Percentiles rank a stretch among this genome's conserved stretches.
Conservation (phyloP, 2,888 invertebrate species). For the Automeris io region DNA sequence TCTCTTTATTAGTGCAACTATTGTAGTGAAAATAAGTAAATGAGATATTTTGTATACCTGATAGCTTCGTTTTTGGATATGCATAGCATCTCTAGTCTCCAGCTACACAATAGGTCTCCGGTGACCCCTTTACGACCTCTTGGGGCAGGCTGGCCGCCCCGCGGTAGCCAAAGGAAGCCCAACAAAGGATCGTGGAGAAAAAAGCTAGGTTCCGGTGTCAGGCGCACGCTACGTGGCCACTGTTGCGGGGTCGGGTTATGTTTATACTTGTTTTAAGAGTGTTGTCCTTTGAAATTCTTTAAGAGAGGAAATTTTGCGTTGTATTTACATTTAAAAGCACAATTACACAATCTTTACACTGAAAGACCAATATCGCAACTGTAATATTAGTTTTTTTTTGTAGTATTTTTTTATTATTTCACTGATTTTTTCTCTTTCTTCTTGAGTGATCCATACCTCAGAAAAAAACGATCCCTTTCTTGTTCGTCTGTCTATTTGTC, state of each 20-base stretch:
- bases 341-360: neutral
- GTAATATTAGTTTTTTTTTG: neutral
- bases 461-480: too few relatives aligned
- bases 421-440: too few relatives aligned
- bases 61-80: too few relatives aligned
- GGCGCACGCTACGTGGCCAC: constrained; percentile 40
- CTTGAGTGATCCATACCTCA: too few relatives aligned
- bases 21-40: too few relatives aligned
- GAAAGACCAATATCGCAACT: neutral
- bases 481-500: too few relatives aligned
- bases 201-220: constrained; percentile 66
- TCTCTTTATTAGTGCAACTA: too few relatives aligned
- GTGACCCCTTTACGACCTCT: constrained; percentile 11
- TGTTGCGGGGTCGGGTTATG: constrained; percentile 16
- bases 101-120: constrained; percentile 42
- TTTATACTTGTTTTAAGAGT: neutral
- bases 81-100: too few relatives aligned
- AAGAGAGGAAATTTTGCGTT: neutral
- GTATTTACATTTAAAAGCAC: neutral
- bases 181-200: constrained; percentile 59
- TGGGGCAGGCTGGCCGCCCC: constrained; percentile 30
- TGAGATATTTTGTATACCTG: too few relatives aligned
- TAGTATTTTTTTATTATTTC: neutral
- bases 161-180: constrained; percentile 44
- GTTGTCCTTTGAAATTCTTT: neutral